Evolutionary conservation across 2,797 vertebrate species (phyloP), one percentile per base, ranked within the genome.

Genomic region (Gymnothorax reevesii): DNA sequence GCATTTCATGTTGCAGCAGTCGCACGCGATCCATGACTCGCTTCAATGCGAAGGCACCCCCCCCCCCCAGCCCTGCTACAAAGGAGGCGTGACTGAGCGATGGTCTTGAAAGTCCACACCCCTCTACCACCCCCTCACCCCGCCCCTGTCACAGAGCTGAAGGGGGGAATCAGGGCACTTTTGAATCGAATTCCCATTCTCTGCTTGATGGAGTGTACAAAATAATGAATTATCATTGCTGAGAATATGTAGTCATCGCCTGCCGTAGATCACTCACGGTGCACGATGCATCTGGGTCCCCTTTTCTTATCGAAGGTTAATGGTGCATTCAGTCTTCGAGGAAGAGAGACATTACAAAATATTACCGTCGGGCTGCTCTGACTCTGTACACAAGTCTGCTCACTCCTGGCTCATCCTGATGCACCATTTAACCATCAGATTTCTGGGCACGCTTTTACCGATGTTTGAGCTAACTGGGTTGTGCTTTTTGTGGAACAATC

Each of bases 171-270:
- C 42, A 42, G 80, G 66, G 49, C 33, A 27, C 54, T 83, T 75
- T 87, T 83, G n/a, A 85, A 84, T 85, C 85, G 22, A 66, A 82
- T 82, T 87, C 69, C 49, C 84, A 84, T 83, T 86, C 55, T 64
- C 59, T 88, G 71, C 33, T 69, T 83, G 79, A 69, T 80, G 55
- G 55, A 80, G 59, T 83, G 84, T 84, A 27, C 62, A 83, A 86
- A 88, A 66, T 84, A 77, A 57, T 87, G 86, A 87, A 84, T 84
- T 82, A 83, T 87, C 42, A 13, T 77, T 33, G 27, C 57, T 22
- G 10, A 60, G 8, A 22, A 59, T 20, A 60, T 22, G 55, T 22
- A 57, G 17, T 71, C 54, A 66, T 6, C 83, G 60, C 82, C 49
- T 27, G 73, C 71, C 60, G 13, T 64, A 9, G 13, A 87, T 88